phyloP scores from a whole-genome alignment of 1,140 invertebrate species.

The Atta cephalotes region DNA sequence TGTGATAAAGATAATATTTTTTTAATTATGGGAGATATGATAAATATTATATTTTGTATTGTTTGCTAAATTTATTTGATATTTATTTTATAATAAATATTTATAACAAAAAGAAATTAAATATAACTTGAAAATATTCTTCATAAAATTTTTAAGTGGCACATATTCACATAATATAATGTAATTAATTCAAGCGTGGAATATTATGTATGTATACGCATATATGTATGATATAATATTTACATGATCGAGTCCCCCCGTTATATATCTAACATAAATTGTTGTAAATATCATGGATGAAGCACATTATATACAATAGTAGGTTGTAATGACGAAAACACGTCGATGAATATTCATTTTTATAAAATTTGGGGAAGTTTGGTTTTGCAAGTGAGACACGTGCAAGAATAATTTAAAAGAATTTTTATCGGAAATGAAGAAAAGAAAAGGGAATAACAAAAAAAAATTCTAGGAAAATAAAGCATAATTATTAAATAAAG shows the following conservation, averaged over 20 bases:
- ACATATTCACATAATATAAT: too few relatives aligned
- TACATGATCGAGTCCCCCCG: too few relatives aligned
- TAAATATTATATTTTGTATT: neutral
- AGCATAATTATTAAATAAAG: slow-evolving; percentile 9
- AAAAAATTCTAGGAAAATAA: neutral
- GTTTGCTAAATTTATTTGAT: neutral
- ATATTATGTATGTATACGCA: too few relatives aligned
- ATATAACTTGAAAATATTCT: neutral
- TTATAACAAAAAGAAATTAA: neutral
- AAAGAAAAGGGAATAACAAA: neutral
- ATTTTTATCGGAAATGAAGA: neutral
- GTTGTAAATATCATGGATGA: too few relatives aligned
- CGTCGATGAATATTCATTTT: neutral
- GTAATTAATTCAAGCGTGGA: too few relatives aligned
- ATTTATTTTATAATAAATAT: neutral
- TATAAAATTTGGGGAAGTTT: neutral
- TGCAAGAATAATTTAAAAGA: slow-evolving; percentile 8
- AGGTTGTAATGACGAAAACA: neutral
- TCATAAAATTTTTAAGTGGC: too few relatives aligned
- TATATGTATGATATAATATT: too few relatives aligned
- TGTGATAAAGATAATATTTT: neutral
- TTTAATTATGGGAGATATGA: neutral
- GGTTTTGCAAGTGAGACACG: neutral
- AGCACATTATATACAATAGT: neutral
- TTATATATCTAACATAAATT: too few relatives aligned